phyloP scores from a whole-genome alignment of 2,888 invertebrate species.

The Cheilosia pagana region DNA sequence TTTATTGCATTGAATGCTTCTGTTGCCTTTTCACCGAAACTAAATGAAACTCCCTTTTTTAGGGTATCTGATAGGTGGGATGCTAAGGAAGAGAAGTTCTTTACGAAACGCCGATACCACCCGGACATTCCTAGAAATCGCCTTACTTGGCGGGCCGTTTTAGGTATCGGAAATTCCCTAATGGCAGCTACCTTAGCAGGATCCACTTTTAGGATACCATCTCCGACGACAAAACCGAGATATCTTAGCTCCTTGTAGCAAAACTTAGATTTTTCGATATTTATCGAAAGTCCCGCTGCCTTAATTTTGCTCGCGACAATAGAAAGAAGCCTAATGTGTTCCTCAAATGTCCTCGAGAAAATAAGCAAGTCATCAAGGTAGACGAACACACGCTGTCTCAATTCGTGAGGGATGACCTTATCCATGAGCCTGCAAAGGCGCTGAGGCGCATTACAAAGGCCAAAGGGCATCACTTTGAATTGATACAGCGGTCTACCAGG shows the following conservation, averaged over 20 bases:
- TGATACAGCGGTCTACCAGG: constrained; percentile 1
- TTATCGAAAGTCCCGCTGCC: not conserved
- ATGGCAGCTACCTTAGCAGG: not conserved
- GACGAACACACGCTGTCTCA: constrained; percentile 9
- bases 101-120: constrained; percentile 7
- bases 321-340: not conserved
- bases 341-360: not conserved
- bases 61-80: not conserved
- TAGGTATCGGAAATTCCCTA: not conserved
- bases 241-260: not conserved
- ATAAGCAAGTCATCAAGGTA: constrained; percentile 11
- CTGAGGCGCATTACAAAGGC: not conserved
- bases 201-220: not conserved
- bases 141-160: constrained; percentile 1
- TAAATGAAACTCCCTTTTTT: not conserved
- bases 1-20: not conserved
- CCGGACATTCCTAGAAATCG: constrained; percentile 21
- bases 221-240: not conserved
- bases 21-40: not conserved
- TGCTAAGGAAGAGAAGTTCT: not conserved
- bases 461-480: constrained; percentile 8
- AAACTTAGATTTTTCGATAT: not conserved
- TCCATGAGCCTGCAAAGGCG: not conserved
- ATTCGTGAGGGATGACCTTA: not conserved
- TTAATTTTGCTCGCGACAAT: not conserved